phyloP scores from a whole-genome alignment of 23 tunicate genomes.

The Ciona savignyi region DNA sequence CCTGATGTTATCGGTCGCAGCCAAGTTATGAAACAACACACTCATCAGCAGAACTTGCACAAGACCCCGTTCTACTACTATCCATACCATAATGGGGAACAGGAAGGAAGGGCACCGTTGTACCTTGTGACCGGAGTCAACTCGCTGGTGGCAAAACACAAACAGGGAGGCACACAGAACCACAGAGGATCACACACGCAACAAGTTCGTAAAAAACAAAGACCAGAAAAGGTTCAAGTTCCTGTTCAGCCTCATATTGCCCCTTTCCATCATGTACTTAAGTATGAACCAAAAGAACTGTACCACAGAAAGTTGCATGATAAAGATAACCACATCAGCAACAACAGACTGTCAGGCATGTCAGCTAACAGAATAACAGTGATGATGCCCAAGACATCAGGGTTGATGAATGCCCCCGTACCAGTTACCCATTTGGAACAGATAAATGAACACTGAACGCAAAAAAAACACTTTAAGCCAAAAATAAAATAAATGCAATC shows the following conservation, averaged over 20 bases:
- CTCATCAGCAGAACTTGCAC: conserved; percentile 28
- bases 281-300: background rate
- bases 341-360: background rate
- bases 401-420: conserved; percentile 8
- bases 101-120: conserved; percentile 28
- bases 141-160: conserved; percentile 6
- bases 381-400: conserved; percentile 58
- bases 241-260: background rate
- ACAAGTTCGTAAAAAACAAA: background rate
- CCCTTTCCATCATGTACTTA: background rate
- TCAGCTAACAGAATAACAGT: conserved; percentile 23
- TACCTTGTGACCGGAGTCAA: conserved; percentile 76
- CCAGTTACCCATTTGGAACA: conserved; percentile 50
- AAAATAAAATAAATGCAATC: too few relatives aligned
- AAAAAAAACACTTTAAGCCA: too few relatives aligned
- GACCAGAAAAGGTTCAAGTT: background rate
- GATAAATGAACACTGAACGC: conserved; percentile 41
- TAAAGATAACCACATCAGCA: background rate
- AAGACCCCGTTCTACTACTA: conserved; percentile 66
- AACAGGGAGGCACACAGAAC: background rate
- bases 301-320: background rate
- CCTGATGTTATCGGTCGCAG: conserved; percentile 17
- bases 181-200: background rate
- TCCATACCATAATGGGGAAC: conserved; percentile 30
- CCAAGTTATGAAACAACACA: conserved; percentile 16